A percentile compares a stretch with the other conserved stretches of the same genome.
Conservation (phyloP, 2,888 invertebrate species). For the Amblyjoppa proteus region DNA sequence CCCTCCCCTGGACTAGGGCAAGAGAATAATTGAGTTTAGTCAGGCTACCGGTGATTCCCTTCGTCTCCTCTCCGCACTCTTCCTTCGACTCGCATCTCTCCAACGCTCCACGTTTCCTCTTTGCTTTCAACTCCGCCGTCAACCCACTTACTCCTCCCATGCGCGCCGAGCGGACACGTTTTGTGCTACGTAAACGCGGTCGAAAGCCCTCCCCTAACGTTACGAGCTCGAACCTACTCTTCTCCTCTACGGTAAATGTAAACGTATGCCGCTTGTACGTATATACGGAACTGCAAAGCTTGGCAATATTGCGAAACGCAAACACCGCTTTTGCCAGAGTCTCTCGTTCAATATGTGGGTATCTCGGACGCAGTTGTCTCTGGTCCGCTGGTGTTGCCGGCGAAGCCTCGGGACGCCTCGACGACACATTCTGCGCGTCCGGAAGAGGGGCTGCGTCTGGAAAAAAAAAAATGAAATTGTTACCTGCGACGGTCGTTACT, state of each 20-base stretch:
- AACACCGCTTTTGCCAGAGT: slow-evolving; percentile 11
- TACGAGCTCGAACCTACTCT: background rate
- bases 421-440: background rate
- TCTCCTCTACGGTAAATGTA: background rate
- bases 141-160: background rate
- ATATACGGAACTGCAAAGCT: background rate
- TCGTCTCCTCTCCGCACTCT: slow-evolving; percentile 6
- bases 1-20: slow-evolving; percentile 43
- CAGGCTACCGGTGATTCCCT: slow-evolving; percentile 43
- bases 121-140: background rate
- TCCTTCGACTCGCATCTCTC: background rate
- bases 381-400: background rate
- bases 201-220: background rate
- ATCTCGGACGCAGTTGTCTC: background rate
- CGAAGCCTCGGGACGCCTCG: background rate
- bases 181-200: slow-evolving; percentile 16
- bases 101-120: background rate
- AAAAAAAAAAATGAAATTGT: slow-evolving; percentile 28
- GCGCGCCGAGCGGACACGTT: background rate
- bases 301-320: slow-evolving; percentile 14
- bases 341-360: background rate
- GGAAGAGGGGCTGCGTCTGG: background rate
- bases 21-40: slow-evolving; percentile 69
- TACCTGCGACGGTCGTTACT: slow-evolving; percentile 20
- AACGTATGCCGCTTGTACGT: background rate